Evolutionary conservation across 1,140 invertebrate species (phyloP).

Genomic region (Bombus affinis): DNA sequence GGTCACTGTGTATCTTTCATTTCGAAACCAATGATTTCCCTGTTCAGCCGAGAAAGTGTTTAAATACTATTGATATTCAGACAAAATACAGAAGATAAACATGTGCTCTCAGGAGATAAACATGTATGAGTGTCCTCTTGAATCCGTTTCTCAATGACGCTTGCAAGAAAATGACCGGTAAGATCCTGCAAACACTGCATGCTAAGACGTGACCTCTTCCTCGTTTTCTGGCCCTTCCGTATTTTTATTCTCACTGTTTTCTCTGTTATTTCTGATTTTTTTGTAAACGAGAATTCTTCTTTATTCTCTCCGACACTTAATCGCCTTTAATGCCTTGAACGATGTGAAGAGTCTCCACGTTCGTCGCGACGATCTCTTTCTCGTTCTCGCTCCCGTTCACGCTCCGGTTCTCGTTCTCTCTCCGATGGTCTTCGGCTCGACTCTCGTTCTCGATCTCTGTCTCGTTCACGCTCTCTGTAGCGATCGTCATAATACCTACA

Average conservation of each 20-base stretch:
- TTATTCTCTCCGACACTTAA: background rate
- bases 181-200: background rate
- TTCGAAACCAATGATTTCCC: too few species aligned
- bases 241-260: background rate
- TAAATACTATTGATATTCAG: background rate
- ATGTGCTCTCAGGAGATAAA: slow-evolving; percentile 8
- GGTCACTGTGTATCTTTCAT: background rate
- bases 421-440: slow-evolving; percentile 79
- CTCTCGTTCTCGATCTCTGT: slow-evolving; percentile 81
- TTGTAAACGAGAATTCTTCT: background rate
- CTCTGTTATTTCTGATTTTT: background rate
- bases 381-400: slow-evolving; percentile 86
- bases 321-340: slow-evolving; percentile 86
- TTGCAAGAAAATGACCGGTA: slow-evolving; percentile 12
- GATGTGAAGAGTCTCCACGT: slow-evolving; percentile 85
- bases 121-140: background rate
- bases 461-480: slow-evolving; percentile 87
- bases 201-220: background rate
- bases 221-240: background rate
- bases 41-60: slow-evolving; percentile 24
- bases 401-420: slow-evolving; percentile 85
- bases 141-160: background rate
- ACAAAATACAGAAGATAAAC: slow-evolving; percentile 20
- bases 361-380: slow-evolving; percentile 87
- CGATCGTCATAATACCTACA: slow-evolving; percentile 91